Base-by-base conservation (phyloP, 2,113 vertebrate species). In the Echinops telfairi region DNA sequence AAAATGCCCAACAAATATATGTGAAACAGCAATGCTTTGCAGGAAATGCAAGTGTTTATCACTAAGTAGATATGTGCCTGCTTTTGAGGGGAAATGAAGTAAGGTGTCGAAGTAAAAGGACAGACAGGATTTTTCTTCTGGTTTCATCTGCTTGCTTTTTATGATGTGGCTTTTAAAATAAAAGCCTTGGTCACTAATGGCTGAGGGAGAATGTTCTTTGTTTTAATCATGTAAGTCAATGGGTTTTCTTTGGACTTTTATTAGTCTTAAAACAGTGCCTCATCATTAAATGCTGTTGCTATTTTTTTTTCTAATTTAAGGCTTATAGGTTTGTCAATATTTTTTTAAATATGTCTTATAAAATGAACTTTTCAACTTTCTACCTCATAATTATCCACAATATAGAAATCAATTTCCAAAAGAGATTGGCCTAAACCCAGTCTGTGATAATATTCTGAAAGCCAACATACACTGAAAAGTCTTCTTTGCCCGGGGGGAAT, bases 341-440 rank as follows among this genome's bases (percentile, higher is more conserved):
- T 86, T 89, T 78, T 12, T 25, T 82, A 15, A 57, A 53, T 11
- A 53, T 12, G 83, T 89, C 75, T 88, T 38, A 57, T 80, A 76
- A 95, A 86, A 75, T 81, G 27, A 86, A 22, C 4, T 86, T 77
- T 95, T 88, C 31, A 84, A 78, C 22, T 87, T 78, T 79, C 40
- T 87, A 57, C 7, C n/a, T 84, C 36, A 53, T 75, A 87, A 86
- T 58, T 90, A 85, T 17, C 23, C 14, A 62, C 60, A 68, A 70
- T 62, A 53, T 53, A 66, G 77, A 81, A 3, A 92, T 17, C 75
- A 78, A 29, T 84, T 12, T 78, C 66, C 66, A 43, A 66, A 91
- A 76, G 23, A 86, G 57, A 89, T n/a, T 86, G 47, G 79, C 38
- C 80, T 86, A 89, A 87, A 92, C 64, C 2, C 62, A 82, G 1